Evolutionary conservation across 2,888 invertebrate genomes (phyloP).

Genomic region (Lacanobia oleracea): DNA sequence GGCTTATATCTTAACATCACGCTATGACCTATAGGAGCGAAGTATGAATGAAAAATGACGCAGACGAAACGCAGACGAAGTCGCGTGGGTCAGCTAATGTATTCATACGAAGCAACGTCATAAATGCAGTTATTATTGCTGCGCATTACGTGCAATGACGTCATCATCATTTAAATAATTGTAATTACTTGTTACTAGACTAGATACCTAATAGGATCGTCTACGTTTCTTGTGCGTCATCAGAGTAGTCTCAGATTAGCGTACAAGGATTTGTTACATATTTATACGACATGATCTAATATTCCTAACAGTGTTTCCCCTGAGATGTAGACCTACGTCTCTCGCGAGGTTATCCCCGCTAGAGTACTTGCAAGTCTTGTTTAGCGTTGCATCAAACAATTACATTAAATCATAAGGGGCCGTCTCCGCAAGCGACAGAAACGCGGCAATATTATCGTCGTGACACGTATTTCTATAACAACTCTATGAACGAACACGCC

Average conservation of each 20-base stretch:
- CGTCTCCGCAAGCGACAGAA: too few relatives aligned
- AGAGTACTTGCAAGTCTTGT: not conserved
- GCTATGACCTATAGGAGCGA: too few relatives aligned
- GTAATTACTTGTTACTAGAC: not conserved
- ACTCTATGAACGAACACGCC: too few relatives aligned
- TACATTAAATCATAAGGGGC: not conserved
- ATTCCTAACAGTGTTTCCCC: constrained; percentile 6
- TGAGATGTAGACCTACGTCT: not conserved
- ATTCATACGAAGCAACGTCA: not conserved
- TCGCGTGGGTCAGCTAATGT: too few relatives aligned
- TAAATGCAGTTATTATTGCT: not conserved
- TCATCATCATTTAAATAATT: not conserved
- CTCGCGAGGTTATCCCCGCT: constrained; percentile 16
- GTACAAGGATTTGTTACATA: not conserved
- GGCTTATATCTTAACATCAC: too few relatives aligned
- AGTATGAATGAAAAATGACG: too few relatives aligned
- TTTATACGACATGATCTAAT: constrained; percentile 4
- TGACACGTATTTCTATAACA: too few relatives aligned
- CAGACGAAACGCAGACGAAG: too few relatives aligned
- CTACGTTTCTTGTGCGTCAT: constrained; percentile 8
- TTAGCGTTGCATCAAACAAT: constrained; percentile 9
- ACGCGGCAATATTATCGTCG: too few relatives aligned
- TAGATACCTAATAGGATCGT: not conserved
- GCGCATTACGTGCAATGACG: not conserved
- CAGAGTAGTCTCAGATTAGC: not conserved